Conservation (phyloP, 1,140 invertebrate genomes). For the Scaptomyza pallida region DNA sequence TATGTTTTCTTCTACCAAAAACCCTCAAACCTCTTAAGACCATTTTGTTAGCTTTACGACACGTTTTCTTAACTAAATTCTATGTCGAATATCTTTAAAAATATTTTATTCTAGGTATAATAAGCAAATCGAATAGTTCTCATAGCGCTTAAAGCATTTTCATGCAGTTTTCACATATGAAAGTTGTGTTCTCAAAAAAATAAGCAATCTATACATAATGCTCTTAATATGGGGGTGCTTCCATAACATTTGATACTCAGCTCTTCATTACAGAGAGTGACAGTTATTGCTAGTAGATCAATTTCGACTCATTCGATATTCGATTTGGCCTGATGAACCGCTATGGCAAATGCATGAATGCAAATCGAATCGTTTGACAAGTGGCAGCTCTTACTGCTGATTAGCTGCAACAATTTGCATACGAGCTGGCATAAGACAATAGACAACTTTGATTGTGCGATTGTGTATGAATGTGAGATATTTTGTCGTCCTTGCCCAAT, state of each 20-base stretch:
- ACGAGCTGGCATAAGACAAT: constrained; percentile 35
- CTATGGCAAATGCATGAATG: constrained; percentile 18
- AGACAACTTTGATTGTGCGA: constrained; percentile 35
- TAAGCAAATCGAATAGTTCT: too few relatives aligned
- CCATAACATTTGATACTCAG: neutral
- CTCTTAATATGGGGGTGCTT: neutral
- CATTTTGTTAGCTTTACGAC: too few relatives aligned
- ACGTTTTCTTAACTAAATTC: too few relatives aligned
- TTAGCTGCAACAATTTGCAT: constrained; percentile 40
- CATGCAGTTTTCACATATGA: neutral
- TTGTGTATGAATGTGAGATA: constrained; percentile 1
- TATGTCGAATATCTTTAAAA: too few relatives aligned
- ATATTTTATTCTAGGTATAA: too few relatives aligned
- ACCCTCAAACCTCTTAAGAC: too few relatives aligned
- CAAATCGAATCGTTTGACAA: constrained; percentile 38
- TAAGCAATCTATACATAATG: neutral
- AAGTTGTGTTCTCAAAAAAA: neutral
- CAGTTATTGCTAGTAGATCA: constrained; percentile 12
- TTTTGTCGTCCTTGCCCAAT: neutral
- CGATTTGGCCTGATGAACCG: constrained; percentile 25
- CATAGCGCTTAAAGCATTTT: too few relatives aligned
- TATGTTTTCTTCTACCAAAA: too few relatives aligned
- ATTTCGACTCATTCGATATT: constrained; percentile 3
- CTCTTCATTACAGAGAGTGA: constrained; percentile 9
- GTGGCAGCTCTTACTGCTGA: constrained; percentile 5